These are phyloP conservation scores for Scleropages formosus DNA, from an alignment of 2,797 vertebrate species.

Conservation along the genomic window DNA sequence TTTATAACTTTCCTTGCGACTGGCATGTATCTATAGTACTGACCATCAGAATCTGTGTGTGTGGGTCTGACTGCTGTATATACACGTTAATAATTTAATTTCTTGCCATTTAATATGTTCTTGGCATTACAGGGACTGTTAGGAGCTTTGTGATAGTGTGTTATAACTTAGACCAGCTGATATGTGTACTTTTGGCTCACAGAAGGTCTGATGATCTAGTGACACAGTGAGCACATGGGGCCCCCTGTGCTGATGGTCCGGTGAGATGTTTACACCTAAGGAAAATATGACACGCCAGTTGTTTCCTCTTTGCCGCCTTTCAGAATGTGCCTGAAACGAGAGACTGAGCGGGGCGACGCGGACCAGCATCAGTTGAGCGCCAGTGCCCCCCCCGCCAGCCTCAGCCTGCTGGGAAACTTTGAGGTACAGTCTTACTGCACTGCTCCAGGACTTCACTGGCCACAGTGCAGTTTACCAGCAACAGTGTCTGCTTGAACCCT, in stretches of 20 bases:
- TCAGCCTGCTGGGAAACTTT: conserved; percentile 98
- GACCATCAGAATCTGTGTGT: background rate
- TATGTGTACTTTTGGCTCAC: background rate
- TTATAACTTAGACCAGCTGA: background rate
- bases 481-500: too few relatives aligned
- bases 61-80: too few relatives aligned
- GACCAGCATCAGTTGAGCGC: conserved; percentile 85
- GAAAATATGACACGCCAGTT: background rate
- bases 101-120: too few relatives aligned
- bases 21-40: background rate
- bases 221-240: background rate
- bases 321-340: conserved; percentile 82
- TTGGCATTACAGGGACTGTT: too few relatives aligned
- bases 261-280: background rate
- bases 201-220: background rate
- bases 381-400: conserved; percentile 90
- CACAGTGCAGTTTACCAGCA: too few relatives aligned
- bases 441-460: too few relatives aligned
- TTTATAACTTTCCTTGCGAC: background rate
- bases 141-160: too few relatives aligned
- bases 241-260: background rate
- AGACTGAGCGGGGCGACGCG: conserved; percentile 73
- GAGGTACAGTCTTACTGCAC: conserved; percentile 73
- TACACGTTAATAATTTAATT: too few relatives aligned
- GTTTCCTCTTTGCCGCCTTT: conserved; percentile 39